Base-by-base conservation (phyloP, 2,797 vertebrate species). In the Choloepus didactylus region DNA sequence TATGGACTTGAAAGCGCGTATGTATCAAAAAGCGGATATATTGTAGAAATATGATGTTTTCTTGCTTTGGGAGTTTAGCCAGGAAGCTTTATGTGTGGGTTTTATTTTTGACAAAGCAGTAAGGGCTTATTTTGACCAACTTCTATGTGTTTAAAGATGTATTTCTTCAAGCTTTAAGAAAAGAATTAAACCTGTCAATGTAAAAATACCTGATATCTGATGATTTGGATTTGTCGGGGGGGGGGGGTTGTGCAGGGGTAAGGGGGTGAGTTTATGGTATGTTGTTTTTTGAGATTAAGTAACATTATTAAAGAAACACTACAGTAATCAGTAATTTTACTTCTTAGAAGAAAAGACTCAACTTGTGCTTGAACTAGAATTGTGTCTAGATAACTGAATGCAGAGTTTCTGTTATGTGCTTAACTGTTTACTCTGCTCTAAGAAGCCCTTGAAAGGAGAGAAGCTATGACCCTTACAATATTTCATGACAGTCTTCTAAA, bases 111-210 rank as follows among this genome's bases (percentile, higher is more conserved):
- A 97, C 88, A 92, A 81, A 97, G 93, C 66, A 81, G 56, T 89
- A 98, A 98, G 96, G 97, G 80, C 96, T 98, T 98, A 96, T 97
- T 91, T 98, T 97, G 98, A 97, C 77, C 98, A 96, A 87, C 87
- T 84, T 97, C 93, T 93, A 83, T 98, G 96, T 97, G 91, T 95
- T 82, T 98, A 91, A 96, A 98, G 95, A 94, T 98, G 79, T 96
- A 96, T 97, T 89, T 97, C 70, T 98, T 98, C 93, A 96, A 96
- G 97, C 82, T 97, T 92, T 96, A 97, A 97, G 94, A 95, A 97
- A 92, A 85, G 41, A 98, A 98, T 35, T 97, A 97, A 98, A 98
- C 73, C 95, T 31, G 31, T 94, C 66, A 64, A 62, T 89, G 75
- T 98, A 94, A 46, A 94, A 97, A 94, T 59, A 12, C 46, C 69